Percentiles rank a stretch among this genome's conserved stretches.
Conservation (phyloP, 2,113 vertebrate genomes). For the Myrmecophaga tridactyla region DNA sequence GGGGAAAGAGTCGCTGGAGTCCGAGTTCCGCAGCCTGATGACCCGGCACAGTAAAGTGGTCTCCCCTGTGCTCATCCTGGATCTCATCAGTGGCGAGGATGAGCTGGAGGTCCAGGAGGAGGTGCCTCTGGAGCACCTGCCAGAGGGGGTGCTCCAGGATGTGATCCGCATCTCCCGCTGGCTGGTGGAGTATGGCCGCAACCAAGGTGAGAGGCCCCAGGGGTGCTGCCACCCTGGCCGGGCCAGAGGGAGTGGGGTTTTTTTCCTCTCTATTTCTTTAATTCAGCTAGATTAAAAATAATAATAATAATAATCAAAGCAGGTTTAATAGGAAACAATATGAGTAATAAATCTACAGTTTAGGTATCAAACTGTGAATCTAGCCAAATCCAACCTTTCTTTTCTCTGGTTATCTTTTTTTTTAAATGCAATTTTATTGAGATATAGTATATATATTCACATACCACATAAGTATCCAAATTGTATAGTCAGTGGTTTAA, state of each 20-base stretch:
- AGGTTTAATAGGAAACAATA: background rate
- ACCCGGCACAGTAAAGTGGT: constrained; percentile 95
- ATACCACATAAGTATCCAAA: too few species aligned
- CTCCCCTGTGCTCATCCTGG: constrained; percentile 95
- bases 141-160: constrained; percentile 91
- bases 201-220: constrained; percentile 87
- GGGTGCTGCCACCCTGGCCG: background rate
- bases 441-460: too few species aligned
- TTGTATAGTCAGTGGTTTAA: too few species aligned
- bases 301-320: background rate
- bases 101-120: constrained; percentile 95
- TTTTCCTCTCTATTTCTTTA: background rate
- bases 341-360: background rate
- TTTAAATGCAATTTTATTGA: too few species aligned
- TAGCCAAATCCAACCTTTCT: background rate
- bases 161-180: constrained; percentile 94
- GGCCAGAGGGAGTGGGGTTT: accelerated
- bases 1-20: constrained; percentile 96
- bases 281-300: background rate
- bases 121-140: constrained; percentile 92
- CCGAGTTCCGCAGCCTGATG: constrained; percentile 94
- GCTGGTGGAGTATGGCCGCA: constrained; percentile 96
- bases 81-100: constrained; percentile 91
- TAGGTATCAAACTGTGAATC: background rate
- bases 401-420: too few species aligned